Conservation (phyloP, 1,140 invertebrate species). For the Lysiphlebus fabarum region DNA sequence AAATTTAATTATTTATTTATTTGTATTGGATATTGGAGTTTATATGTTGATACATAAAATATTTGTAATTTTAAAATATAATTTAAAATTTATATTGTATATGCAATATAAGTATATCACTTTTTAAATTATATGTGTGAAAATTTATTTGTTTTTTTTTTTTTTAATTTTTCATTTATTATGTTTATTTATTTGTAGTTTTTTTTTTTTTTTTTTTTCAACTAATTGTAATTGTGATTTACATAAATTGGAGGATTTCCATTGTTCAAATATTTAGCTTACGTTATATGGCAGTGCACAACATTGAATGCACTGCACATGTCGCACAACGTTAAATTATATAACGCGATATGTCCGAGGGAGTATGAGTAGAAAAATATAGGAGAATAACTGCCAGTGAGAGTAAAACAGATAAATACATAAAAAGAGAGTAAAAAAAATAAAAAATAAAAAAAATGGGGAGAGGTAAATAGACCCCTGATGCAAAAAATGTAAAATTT, state of each 20-base stretch:
- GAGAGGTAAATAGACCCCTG: conserved; percentile 3
- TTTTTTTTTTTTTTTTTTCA: too few species aligned
- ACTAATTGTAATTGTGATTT: conserved; percentile 22
- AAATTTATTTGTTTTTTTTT: too few species aligned
- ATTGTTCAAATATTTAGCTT: conserved; percentile 29
- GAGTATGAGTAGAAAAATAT: not conserved
- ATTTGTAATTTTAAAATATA: too few species aligned
- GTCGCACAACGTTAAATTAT: conserved; percentile 26
- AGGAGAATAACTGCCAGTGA: not conserved
- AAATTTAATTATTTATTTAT: too few species aligned
- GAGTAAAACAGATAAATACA: conserved; percentile 1
- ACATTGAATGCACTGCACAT: conserved; percentile 2
- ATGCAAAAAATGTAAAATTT: conserved; percentile 26
- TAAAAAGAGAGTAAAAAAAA: conserved; percentile 1
- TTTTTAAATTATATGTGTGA: too few species aligned
- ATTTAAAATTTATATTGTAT: too few species aligned
- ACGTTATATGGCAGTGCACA: conserved; percentile 12
- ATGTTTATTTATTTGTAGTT: too few species aligned
- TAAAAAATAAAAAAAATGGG: not conserved
- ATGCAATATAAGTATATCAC: too few species aligned
- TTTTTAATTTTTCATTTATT: too few species aligned
- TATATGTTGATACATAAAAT: too few species aligned
- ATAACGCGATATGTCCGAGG: conserved; percentile 5
- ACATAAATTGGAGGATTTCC: conserved; percentile 32
- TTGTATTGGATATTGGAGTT: too few species aligned